Percentiles rank a stretch among this genome's conserved stretches.
These are phyloP conservation scores for Flexamia atlantica DNA, from an alignment of 2,888 invertebrate species.

Conservation along the genomic window DNA sequence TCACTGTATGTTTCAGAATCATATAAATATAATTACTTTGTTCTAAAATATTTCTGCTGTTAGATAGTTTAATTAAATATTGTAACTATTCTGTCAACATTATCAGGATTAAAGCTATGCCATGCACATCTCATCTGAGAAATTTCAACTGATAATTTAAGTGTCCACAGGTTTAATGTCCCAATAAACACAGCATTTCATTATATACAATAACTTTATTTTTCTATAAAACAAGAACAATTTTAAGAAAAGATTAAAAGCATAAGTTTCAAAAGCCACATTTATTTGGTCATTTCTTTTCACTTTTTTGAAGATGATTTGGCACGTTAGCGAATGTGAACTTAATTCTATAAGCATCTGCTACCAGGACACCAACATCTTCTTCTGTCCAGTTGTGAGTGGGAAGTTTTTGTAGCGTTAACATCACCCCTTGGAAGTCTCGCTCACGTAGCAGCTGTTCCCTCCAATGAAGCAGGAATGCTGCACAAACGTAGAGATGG, in stretches of 20 bases:
- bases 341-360: slow-evolving; percentile 98
- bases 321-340: slow-evolving; percentile 99
- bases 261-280: slow-evolving; percentile 84
- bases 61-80: too few relatives aligned
- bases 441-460: slow-evolving; percentile 88
- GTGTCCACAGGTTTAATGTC: too few relatives aligned
- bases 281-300: not conserved
- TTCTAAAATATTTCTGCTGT: too few relatives aligned
- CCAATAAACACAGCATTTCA: too few relatives aligned
- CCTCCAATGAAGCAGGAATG: slow-evolving; percentile 97
- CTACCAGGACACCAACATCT: slow-evolving; percentile 96
- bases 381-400: slow-evolving; percentile 98
- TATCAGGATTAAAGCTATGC: too few relatives aligned
- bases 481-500: slow-evolving; percentile 99
- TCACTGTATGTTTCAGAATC: too few relatives aligned
- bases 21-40: too few relatives aligned
- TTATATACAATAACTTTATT: too few relatives aligned
- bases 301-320: slow-evolving; percentile 84
- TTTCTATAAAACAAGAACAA: too few relatives aligned
- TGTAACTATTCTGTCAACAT: too few relatives aligned
- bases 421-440: slow-evolving; percentile 97
- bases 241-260: slow-evolving; percentile 84
- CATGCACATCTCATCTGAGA: too few relatives aligned
- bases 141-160: too few relatives aligned
- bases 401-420: slow-evolving; percentile 97